Conservation (phyloP, 2,797 vertebrate genomes). For the Gobionotothen gibberifrons region DNA sequence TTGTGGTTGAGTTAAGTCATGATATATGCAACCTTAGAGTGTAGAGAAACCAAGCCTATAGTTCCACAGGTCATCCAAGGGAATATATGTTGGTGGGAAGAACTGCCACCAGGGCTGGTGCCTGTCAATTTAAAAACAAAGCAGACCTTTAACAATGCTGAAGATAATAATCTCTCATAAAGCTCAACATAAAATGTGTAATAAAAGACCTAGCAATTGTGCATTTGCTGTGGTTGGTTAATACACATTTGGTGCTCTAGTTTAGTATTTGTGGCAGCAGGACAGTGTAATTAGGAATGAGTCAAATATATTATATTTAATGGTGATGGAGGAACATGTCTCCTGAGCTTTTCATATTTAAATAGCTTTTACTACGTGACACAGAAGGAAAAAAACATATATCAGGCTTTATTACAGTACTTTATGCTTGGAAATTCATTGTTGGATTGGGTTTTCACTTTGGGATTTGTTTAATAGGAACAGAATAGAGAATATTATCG, state of each 20-base stretch:
- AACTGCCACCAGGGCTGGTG: neutral
- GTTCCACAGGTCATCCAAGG: neutral
- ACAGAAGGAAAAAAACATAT: neutral
- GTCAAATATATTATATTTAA: neutral
- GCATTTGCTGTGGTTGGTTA: neutral
- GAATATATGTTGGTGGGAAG: neutral
- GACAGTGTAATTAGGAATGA: neutral
- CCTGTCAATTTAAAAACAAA: neutral
- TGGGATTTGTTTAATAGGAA: neutral
- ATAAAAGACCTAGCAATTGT: too few species aligned
- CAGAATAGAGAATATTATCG: neutral
- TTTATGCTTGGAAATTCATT: neutral
- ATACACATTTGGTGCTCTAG: neutral
- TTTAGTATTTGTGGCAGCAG: neutral
- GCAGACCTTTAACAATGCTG: neutral
- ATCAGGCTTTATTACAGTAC: neutral
- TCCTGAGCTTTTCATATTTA: too few species aligned
- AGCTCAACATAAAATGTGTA: too few species aligned
- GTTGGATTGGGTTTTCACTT: neutral
- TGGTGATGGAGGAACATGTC: neutral
- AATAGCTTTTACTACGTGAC: neutral
- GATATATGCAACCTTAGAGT: neutral
- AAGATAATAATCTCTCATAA: neutral
- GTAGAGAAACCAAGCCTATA: neutral
- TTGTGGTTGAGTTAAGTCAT: slow-evolving; percentile 10